These are phyloP conservation scores for Heteromurus nitidus DNA, from an alignment of 2,888 invertebrate species.

Conservation along the genomic window DNA sequence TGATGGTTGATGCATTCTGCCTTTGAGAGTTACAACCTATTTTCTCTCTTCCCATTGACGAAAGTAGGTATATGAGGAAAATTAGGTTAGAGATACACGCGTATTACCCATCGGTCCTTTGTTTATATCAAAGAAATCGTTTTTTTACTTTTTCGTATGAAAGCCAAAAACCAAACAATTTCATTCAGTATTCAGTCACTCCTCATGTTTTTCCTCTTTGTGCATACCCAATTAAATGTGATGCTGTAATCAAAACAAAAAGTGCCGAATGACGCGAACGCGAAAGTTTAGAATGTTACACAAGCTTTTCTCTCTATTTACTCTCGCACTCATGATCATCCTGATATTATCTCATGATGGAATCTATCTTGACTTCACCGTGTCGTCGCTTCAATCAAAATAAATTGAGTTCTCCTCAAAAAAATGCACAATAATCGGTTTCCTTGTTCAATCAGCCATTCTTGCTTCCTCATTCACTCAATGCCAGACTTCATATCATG, in stretches of 20 bases:
- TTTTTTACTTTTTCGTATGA: not conserved
- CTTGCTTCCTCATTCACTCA: slow-evolving; percentile 28
- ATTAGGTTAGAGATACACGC: slow-evolving; percentile 7
- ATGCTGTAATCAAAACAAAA: slow-evolving; percentile 37
- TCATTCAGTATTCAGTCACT: slow-evolving; percentile 7
- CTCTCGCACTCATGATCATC: slow-evolving; percentile 9
- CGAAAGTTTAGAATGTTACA: not conserved
- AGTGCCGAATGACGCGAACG: slow-evolving; percentile 9
- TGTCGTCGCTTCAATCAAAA: slow-evolving; percentile 38
- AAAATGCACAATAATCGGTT: slow-evolving; percentile 23
- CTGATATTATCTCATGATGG: slow-evolving; percentile 38
- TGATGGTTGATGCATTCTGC: not conserved
- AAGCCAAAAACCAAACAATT: no score
- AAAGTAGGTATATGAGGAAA: not conserved
- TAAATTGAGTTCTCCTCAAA: slow-evolving; percentile 32
- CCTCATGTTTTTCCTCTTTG: not conserved
- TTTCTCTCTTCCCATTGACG: slow-evolving; percentile 4
- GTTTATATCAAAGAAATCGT: slow-evolving; percentile 3
- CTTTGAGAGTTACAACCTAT: not conserved
- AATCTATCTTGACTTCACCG: slow-evolving; percentile 41
- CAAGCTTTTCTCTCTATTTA: no score
- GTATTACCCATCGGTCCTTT: not conserved
- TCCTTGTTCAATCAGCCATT: slow-evolving; percentile 36
- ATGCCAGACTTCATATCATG: no score
- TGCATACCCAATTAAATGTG: slow-evolving; percentile 26